These are phyloP conservation scores for Minunthozetes semirufus DNA, from an alignment of 2,888 invertebrate genomes.

Conservation along the genomic window DNA sequence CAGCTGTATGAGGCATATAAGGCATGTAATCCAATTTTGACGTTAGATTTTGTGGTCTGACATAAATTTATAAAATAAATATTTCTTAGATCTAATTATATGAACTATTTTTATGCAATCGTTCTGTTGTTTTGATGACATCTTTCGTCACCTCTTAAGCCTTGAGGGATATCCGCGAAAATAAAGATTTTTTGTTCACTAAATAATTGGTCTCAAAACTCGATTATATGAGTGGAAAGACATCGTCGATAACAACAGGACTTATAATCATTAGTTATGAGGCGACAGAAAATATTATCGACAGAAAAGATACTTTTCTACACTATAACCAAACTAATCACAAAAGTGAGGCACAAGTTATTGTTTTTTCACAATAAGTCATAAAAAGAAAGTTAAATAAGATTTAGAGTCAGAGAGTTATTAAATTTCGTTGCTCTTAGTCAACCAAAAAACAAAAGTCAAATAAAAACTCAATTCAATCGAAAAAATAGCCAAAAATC, in stretches of 20 bases:
- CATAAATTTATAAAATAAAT: conserved; percentile 5
- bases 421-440: no score
- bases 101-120: background rate
- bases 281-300: background rate
- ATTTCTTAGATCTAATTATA: background rate
- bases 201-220: conserved; percentile 9
- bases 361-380: background rate
- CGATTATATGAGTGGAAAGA: background rate
- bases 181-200: conserved; percentile 18
- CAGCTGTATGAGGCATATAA: background rate
- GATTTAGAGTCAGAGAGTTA: background rate
- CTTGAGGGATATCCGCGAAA: conserved; percentile 27
- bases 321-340: background rate
- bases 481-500: no score
- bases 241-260: background rate
- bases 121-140: background rate
- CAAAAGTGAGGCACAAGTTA: no score
- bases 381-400: background rate
- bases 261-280: background rate
- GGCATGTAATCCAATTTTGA: conserved; percentile 7
- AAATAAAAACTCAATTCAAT: no score
- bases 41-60: background rate
- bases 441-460: no score
- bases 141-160: conserved; percentile 22
- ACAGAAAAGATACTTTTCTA: no score